Percentiles rank a stretch among this genome's conserved stretches.
phyloP scores from a whole-genome alignment of 2,113 vertebrate genomes.

The rat (Rattus norvegicus) region DNA sequence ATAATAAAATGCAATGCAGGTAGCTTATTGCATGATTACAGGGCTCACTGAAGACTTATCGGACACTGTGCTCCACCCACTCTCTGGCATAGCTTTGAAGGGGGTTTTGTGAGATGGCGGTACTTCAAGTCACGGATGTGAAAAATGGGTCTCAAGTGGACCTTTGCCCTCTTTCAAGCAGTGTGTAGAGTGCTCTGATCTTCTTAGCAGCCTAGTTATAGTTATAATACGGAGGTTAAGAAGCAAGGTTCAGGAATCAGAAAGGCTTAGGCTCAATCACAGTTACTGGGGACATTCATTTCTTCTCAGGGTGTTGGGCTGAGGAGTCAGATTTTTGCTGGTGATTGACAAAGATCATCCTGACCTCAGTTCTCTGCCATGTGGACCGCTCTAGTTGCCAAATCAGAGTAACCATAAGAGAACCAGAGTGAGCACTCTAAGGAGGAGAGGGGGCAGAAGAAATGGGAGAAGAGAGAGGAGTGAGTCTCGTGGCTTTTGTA shows the following conservation, averaged over 20 bases:
- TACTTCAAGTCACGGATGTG: neutral
- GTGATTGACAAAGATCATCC: neutral
- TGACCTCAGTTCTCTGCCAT: neutral
- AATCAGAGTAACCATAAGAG: neutral
- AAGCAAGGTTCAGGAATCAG: neutral
- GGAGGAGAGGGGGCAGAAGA: neutral
- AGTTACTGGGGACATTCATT: neutral
- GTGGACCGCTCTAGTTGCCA: neutral
- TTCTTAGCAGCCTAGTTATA: neutral
- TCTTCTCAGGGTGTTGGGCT: neutral
- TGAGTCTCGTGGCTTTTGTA: neutral
- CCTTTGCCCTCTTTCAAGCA: neutral
- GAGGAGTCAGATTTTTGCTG: neutral
- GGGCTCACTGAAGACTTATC: constrained; percentile 40
- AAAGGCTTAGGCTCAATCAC: neutral
- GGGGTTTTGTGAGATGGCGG: neutral
- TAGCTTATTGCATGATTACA: constrained; percentile 43
- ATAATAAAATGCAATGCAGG: constrained; percentile 53
- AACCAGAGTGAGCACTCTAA: neutral
- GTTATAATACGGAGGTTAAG: neutral
- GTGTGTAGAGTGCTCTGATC: neutral
- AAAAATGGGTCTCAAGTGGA: neutral
- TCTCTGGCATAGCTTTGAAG: neutral
- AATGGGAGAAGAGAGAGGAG: neutral
- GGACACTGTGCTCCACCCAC: neutral